phyloP scores from a whole-genome alignment of 2,888 invertebrate species.

The Aquatica leii region DNA sequence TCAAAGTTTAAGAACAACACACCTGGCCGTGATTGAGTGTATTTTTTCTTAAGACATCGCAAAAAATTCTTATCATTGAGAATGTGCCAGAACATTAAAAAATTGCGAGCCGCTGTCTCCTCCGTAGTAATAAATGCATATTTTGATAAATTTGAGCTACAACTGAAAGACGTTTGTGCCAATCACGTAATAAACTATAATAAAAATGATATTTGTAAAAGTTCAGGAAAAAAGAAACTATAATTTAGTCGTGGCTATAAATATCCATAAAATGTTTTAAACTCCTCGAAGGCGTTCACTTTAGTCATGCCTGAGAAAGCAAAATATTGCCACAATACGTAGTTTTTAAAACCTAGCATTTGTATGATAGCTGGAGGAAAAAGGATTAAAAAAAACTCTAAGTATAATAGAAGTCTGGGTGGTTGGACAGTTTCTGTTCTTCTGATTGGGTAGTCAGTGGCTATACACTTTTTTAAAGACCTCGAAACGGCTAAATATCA shows the following conservation, averaged over 20 bases:
- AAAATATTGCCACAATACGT: neutral
- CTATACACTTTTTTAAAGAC: constrained; percentile 2
- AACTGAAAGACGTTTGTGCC: neutral
- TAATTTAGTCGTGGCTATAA: neutral
- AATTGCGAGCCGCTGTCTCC: neutral
- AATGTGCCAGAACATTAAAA: neutral
- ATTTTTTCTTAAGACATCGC: neutral
- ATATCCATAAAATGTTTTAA: neutral
- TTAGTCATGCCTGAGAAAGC: neutral
- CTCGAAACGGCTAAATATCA: neutral
- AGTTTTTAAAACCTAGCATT: neutral
- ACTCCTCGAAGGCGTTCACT: neutral
- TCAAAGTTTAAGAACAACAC: neutral
- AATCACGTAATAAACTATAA: neutral
- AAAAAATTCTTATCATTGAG: neutral
- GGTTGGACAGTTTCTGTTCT: neutral
- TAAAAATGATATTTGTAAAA: neutral
- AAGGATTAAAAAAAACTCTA: too few species aligned
- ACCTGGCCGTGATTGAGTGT: neutral
- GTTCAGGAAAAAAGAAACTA: neutral
- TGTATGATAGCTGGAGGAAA: neutral
- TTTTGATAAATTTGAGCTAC: neutral
- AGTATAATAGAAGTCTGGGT: neutral
- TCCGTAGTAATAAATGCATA: neutral
- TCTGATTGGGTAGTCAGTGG: neutral